These are phyloP conservation scores for Cotesia congregata DNA, from an alignment of 2,888 invertebrate species.

Conservation along the genomic window DNA sequence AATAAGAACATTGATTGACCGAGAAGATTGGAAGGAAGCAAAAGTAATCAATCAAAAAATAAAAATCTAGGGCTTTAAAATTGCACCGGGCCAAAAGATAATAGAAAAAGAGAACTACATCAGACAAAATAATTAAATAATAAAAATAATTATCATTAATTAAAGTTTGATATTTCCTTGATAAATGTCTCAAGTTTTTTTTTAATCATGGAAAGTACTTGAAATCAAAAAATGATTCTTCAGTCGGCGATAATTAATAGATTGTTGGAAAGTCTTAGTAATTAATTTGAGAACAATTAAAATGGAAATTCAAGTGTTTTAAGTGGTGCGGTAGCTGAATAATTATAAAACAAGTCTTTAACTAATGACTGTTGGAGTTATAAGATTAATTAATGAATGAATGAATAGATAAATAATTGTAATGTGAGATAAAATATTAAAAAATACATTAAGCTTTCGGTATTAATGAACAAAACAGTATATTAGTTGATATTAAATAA, in stretches of 20 bases:
- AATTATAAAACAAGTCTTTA: background rate
- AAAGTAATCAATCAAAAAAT: constrained; percentile 12
- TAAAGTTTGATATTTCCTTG: background rate
- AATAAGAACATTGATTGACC: background rate
- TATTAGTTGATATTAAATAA: background rate
- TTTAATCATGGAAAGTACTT: background rate
- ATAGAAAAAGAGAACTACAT: constrained; percentile 12
- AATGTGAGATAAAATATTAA: background rate
- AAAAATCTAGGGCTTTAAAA: constrained; percentile 4
- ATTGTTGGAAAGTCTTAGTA: background rate
- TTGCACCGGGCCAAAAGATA: background rate
- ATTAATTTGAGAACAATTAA: background rate
- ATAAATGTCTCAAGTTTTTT: background rate
- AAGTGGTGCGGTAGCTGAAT: background rate
- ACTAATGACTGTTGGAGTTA: background rate
- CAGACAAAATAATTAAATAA: constrained; percentile 6
- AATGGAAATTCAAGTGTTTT: background rate
- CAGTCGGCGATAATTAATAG: background rate
- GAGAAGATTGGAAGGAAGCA: background rate
- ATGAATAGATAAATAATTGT: background rate
- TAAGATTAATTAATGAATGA: background rate
- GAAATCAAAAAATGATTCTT: background rate
- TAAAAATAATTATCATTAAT: background rate
- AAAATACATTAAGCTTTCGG: background rate
- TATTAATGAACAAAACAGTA: background rate